These are phyloP conservation scores for Ephestia elutella DNA, from an alignment of 1,140 invertebrate species.

Conservation along the genomic window DNA sequence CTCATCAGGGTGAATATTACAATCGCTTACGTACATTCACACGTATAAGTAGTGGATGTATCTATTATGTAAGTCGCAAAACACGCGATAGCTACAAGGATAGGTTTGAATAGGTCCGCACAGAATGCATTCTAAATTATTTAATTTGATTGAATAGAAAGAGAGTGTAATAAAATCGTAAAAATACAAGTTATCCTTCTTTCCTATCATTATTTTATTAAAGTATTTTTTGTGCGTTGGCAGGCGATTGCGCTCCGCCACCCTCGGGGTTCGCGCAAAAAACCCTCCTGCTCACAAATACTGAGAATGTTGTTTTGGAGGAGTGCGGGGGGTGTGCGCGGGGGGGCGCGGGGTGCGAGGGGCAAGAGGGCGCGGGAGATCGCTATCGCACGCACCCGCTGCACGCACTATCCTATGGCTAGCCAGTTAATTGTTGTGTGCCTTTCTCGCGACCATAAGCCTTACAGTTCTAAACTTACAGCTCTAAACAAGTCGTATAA, in stretches of 20 bases:
- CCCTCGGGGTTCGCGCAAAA: conserved; percentile 69
- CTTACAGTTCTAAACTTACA: conserved; percentile 16
- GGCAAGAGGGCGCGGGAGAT: conserved; percentile 47
- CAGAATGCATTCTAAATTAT: too few species aligned
- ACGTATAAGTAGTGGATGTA: too few species aligned
- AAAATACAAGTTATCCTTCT: background rate
- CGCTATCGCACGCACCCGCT: conserved; percentile 71
- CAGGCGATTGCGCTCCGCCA: conserved; percentile 66
- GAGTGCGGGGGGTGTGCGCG: conserved; percentile 34
- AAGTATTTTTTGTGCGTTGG: conserved; percentile 61
- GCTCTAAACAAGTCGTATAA: too few species aligned
- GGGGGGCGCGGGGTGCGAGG: conserved; percentile 35
- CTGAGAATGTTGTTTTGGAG: conserved; percentile 69
- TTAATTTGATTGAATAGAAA: too few species aligned
- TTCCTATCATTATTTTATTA: background rate
- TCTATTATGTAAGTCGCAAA: too few species aligned
- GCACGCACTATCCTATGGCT: conserved; percentile 69
- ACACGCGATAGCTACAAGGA: too few species aligned
- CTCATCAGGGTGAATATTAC: too few species aligned
- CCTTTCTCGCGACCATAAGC: conserved; percentile 30
- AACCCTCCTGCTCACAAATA: conserved; percentile 66
- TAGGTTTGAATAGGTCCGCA: too few species aligned
- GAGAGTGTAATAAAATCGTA: too few species aligned
- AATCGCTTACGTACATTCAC: too few species aligned
- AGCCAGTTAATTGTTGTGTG: conserved; percentile 67